Evolutionary conservation across 2,888 invertebrate genomes (phyloP).

Genomic region (Perizoma affinitatum): DNA sequence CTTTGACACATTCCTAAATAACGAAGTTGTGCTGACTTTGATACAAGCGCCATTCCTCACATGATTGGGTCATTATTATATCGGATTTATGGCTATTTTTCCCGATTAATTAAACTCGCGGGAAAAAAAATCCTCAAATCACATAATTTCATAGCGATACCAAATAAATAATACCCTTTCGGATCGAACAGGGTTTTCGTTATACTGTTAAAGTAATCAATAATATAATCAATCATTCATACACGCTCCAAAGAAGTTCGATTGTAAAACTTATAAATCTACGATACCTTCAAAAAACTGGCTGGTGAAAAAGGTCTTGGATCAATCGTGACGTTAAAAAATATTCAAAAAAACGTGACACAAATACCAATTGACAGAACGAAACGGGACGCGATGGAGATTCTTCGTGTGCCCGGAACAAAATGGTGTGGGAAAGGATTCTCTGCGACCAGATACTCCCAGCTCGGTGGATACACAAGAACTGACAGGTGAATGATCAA

Average conservation of each 20-base stretch:
- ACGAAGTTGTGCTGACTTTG: too few species aligned
- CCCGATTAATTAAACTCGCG: too few species aligned
- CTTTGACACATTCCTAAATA: too few species aligned
- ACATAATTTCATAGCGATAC: too few species aligned
- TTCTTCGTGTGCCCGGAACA: slow-evolving; percentile 94
- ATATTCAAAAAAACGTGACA: slow-evolving; percentile 24
- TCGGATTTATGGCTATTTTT: too few species aligned
- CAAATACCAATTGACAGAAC: slow-evolving; percentile 57
- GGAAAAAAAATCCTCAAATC: too few species aligned
- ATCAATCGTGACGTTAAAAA: neutral
- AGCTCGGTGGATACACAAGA: slow-evolving; percentile 92
- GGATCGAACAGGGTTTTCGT: too few species aligned
- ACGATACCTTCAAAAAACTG: slow-evolving; percentile 24
- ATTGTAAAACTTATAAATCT: neutral
- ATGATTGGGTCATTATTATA: too few species aligned
- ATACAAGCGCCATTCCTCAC: too few species aligned
- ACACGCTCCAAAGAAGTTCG: neutral
- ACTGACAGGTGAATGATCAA: slow-evolving; percentile 85
- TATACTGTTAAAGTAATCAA: too few species aligned
- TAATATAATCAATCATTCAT: slow-evolving; percentile 8
- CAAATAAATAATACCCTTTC: too few species aligned
- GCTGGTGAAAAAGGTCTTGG: slow-evolving; percentile 28
- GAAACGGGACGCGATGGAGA: slow-evolving; percentile 82
- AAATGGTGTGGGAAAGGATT: slow-evolving; percentile 97
- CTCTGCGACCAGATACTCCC: slow-evolving; percentile 90